phyloP scores from a whole-genome alignment of 2,113 vertebrate species.

The Empidonax traillii region DNA sequence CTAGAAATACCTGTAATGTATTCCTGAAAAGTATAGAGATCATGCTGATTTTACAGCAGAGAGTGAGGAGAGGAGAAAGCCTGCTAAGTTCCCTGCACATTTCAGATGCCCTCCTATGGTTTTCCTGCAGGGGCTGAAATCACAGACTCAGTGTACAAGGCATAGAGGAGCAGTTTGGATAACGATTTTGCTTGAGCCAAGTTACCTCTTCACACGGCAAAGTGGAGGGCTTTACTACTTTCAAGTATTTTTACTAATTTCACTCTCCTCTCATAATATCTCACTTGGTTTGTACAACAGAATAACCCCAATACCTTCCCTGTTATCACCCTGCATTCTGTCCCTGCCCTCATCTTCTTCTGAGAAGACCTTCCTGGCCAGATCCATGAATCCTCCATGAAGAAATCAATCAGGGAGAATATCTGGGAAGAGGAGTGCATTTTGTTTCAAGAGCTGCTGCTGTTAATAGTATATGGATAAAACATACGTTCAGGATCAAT shows the following conservation, averaged over 20 bases:
- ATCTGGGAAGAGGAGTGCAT: not conserved
- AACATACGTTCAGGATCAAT: not conserved
- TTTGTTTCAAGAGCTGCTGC: not conserved
- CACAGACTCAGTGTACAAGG: not conserved
- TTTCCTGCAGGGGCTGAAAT: not conserved
- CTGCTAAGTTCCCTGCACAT: not conserved
- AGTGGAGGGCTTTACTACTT: not conserved
- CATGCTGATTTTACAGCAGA: not conserved
- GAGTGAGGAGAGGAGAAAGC: not conserved
- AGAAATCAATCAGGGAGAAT: not conserved
- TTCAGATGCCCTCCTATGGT: not conserved
- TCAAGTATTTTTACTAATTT: not conserved
- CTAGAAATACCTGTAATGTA: conserved; percentile 30
- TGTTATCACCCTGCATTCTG: not conserved
- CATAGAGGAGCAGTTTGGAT: not conserved
- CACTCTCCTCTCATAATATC: not conserved
- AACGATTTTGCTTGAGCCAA: not conserved
- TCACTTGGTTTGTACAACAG: not conserved
- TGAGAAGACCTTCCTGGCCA: not conserved
- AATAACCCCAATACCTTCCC: not conserved
- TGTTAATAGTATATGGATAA: not conserved
- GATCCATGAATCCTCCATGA: not conserved
- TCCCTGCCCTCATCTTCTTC: not conserved
- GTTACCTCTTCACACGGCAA: not conserved
- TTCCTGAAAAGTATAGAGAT: not conserved